Conservation (phyloP, 1,140 invertebrate species). For the Drosophila repletoides region DNA sequence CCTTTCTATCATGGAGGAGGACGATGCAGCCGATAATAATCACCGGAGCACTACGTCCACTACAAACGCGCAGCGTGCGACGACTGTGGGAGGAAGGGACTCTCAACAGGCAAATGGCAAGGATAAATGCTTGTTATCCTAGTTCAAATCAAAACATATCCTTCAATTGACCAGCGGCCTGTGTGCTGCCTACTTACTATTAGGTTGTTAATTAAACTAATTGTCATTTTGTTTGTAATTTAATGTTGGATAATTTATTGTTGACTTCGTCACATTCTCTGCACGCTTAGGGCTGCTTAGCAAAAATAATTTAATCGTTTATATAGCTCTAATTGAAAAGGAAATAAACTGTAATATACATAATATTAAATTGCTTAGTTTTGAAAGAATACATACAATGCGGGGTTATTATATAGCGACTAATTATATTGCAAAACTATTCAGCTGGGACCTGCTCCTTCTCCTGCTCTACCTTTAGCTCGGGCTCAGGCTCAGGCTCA, state of each 20-base stretch:
- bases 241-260: constrained; percentile 69
- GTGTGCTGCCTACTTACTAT: constrained; percentile 34
- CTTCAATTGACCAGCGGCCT: constrained; percentile 57
- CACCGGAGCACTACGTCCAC: constrained; percentile 57
- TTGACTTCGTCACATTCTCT: constrained; percentile 73
- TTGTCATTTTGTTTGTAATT: constrained; percentile 47
- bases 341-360: constrained; percentile 50
- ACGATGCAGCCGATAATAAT: constrained; percentile 71
- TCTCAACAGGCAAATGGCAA: constrained; percentile 80
- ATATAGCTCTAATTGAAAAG: constrained; percentile 58
- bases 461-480: no score
- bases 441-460: constrained; percentile 7
- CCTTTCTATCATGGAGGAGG: constrained; percentile 87
- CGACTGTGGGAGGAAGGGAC: constrained; percentile 65
- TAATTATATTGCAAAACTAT: constrained; percentile 56
- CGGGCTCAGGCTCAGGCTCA: no score
- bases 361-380: constrained; percentile 29
- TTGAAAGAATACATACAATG: constrained; percentile 7
- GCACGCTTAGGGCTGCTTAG: constrained; percentile 51
- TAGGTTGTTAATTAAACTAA: constrained; percentile 45
- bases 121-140: constrained; percentile 84
- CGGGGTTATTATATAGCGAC: constrained; percentile 9
- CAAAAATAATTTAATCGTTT: constrained; percentile 60
- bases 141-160: constrained; percentile 50
- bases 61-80: constrained; percentile 38